Base-by-base conservation (phyloP, 1,140 invertebrate species). In the Drosophila takahashii region DNA sequence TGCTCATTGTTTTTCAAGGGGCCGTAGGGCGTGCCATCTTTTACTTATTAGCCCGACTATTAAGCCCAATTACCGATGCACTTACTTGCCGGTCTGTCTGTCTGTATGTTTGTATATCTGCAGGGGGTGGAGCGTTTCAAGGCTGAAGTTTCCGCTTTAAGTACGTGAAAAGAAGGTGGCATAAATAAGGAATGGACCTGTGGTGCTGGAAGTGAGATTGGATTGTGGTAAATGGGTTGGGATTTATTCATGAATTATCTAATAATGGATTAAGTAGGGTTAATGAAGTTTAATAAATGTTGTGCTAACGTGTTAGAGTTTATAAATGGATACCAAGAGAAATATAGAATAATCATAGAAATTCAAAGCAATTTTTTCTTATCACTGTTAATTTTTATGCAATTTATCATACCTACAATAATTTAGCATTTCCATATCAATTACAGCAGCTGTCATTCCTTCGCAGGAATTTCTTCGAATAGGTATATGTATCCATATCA, bases 11-110 rank as follows among this genome's bases (percentile, higher is more conserved):
- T 47, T 48, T 58, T 50, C 0, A 4, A 32, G 39, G 16, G 44
- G 69, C 61, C 71, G 16, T 39, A 57, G 56, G 73, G 73, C 64
- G 73, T 77, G 73, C 74, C 73, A 77, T 77, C 73, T 69, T 52
- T 77, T 52, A 54, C 62, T 69, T 77, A 77, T 77, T 77, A 77
- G 57, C 62, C 47, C 51, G 48, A 26, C 57, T 66, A 75, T 79
- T 62, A 70, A 64, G 41, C 56, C 39, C 58, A 75, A 79, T 79
- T 70, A 79, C 53, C 56, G 41, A 18, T 61, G 77, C 77, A 79
- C 77, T 79, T 70, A 34, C 60, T 78, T 50, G 22, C 44, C 44
- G 42, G 34, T 27, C 70, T 42, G 15, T 22, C 22, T 22, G 22
- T 22, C 22, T 22, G 22, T 22, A 22, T 22, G 22, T 22, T 22